These are phyloP conservation scores for Pomacea maculata DNA, from an alignment of 1,140 invertebrate genomes.

Conservation along the genomic window DNA sequence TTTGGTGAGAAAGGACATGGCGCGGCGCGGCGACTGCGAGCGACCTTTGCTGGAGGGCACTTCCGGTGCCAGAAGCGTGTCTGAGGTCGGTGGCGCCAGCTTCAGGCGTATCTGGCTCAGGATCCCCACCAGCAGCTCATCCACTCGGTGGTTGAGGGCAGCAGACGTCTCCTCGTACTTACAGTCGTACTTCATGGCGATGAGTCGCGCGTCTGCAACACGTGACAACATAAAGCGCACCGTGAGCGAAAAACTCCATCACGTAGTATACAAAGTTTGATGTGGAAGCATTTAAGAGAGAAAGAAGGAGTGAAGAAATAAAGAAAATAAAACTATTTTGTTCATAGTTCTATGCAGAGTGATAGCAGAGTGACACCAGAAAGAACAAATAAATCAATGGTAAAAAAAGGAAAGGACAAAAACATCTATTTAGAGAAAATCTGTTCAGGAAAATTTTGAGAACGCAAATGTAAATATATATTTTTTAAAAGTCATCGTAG, in stretches of 20 bases:
- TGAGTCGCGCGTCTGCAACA: slow-evolving; percentile 54
- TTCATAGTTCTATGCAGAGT: too few relatives aligned
- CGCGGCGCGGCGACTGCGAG: slow-evolving; percentile 10
- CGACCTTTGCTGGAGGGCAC: slow-evolving; percentile 15
- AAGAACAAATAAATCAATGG: too few relatives aligned
- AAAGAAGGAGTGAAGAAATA: background rate
- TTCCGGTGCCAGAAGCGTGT: slow-evolving; percentile 7
- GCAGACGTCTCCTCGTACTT: slow-evolving; percentile 86
- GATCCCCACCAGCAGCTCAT: slow-evolving; percentile 82
- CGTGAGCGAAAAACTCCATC: background rate
- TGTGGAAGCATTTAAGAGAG: background rate
- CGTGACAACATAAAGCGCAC: background rate
- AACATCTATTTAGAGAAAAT: too few relatives aligned
- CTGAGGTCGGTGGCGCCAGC: slow-evolving; percentile 23
- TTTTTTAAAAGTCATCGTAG: too few relatives aligned
- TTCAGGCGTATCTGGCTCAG: slow-evolving; percentile 70
- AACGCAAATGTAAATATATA: too few relatives aligned
- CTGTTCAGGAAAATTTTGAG: too few relatives aligned
- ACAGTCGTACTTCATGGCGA: slow-evolving; percentile 77
- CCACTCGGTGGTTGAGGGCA: slow-evolving; percentile 82
- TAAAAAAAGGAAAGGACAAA: too few relatives aligned
- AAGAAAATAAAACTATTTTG: too few relatives aligned
- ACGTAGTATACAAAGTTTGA: background rate
- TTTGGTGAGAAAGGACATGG: slow-evolving; percentile 40
- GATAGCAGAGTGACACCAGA: too few relatives aligned